A percentile compares a stretch with the other conserved stretches of the same genome.
Evolutionary conservation across 2,888 invertebrate species (phyloP).

Genomic region (Oxyscelio sp.): DNA sequence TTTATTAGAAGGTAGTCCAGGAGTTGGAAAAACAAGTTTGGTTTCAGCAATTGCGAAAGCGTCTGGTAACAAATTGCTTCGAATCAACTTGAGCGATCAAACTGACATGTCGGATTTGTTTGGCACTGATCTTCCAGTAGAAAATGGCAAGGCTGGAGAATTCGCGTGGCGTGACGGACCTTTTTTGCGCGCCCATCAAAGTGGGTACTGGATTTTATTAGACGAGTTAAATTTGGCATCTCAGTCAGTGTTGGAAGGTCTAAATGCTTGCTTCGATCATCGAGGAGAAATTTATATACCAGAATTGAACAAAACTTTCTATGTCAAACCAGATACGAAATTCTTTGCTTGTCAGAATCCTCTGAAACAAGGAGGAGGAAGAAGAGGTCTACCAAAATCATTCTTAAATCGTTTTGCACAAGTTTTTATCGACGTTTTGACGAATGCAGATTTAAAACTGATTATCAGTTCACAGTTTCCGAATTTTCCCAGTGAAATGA

Average conservation of each 20-base stretch:
- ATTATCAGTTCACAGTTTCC: slow-evolving; percentile 92
- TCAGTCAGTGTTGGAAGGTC: slow-evolving; percentile 98
- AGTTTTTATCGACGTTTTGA: slow-evolving; percentile 90
- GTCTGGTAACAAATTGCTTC: slow-evolving; percentile 94
- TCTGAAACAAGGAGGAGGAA: slow-evolving; percentile 97
- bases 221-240: slow-evolving; percentile 99
- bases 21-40: slow-evolving; percentile 99
- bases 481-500: slow-evolving; percentile 90
- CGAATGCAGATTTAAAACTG: slow-evolving; percentile 85
- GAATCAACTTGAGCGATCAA: slow-evolving; percentile 99
- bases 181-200: slow-evolving; percentile 96
- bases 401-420: slow-evolving; percentile 99
- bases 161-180: slow-evolving; percentile 99
- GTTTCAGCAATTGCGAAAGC: slow-evolving; percentile 96
- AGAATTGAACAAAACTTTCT: slow-evolving; percentile 96
- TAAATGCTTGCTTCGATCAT: slow-evolving; percentile 99
- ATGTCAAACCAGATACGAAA: slow-evolving; percentile 93
- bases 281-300: slow-evolving; percentile 98
- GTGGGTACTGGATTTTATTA: slow-evolving; percentile 98
- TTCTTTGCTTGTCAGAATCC: slow-evolving; percentile 99
- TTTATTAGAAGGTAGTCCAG: slow-evolving; percentile 99
- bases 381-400: slow-evolving; percentile 98
- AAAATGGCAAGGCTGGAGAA: slow-evolving; percentile 94
- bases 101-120: slow-evolving; percentile 99
- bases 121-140: slow-evolving; percentile 98